Conservation (phyloP, 2,113 vertebrate genomes). For the Natator depressus region DNA sequence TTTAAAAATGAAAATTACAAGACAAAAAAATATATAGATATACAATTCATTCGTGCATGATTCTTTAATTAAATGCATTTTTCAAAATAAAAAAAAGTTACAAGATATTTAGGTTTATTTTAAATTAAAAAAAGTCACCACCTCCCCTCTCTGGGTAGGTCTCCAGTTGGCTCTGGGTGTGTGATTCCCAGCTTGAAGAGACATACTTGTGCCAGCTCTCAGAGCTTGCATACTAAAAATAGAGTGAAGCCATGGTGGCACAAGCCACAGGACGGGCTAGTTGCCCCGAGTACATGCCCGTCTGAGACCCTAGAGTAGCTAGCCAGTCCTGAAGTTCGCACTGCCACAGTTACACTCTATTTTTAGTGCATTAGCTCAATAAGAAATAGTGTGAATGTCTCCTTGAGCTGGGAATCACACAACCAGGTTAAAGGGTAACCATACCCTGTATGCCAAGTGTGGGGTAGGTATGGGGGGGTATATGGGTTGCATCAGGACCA, state of each 20-base stretch:
- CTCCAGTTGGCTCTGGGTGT: neutral
- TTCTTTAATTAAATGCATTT: slow-evolving; percentile 78
- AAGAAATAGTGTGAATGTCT: neutral
- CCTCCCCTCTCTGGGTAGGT: neutral
- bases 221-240: neutral
- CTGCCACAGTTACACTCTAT: neutral
- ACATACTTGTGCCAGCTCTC: neutral
- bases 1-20: slow-evolving; percentile 78
- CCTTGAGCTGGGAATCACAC: neutral
- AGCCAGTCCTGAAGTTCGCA: neutral
- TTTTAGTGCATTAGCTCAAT: neutral
- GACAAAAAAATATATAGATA: slow-evolving; percentile 77
- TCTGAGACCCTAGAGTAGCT: neutral
- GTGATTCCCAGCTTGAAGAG: neutral
- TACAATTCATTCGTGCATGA: slow-evolving; percentile 81
- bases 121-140: slow-evolving; percentile 76
- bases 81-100: slow-evolving; percentile 73
- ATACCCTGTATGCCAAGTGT: slow-evolving; percentile 55
- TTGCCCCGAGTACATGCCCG: neutral
- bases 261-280: neutral
- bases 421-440: neutral
- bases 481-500: slow-evolving; percentile 46
- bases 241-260: neutral
- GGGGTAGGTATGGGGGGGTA: slow-evolving; percentile 20
- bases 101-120: slow-evolving; percentile 78